Conservation (phyloP, 2,113 vertebrate species). For the Cyanoderma ruficeps region DNA sequence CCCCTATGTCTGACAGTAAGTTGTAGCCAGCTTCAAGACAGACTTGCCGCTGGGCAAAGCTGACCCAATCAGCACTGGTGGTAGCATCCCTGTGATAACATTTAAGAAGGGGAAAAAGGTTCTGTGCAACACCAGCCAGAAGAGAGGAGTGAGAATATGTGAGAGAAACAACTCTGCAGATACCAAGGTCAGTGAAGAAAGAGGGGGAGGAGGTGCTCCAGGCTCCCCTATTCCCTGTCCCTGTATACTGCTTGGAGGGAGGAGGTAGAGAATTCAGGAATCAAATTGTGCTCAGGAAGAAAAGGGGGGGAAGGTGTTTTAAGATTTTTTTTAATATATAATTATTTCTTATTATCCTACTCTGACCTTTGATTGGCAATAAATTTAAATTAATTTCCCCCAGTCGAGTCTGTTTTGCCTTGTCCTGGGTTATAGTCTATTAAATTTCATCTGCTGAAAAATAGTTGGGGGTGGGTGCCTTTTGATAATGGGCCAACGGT, state of each 20-base stretch:
- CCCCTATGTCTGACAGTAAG: not conserved
- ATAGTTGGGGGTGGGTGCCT: no score
- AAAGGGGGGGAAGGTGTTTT: not conserved
- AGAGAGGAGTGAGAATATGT: not conserved
- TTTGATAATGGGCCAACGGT: no score
- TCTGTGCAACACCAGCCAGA: not conserved
- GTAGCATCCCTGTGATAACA: not conserved
- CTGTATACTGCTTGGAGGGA: not conserved
- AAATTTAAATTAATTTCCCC: not conserved
- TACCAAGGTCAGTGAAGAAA: not conserved
- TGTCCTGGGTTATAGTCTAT: no score
- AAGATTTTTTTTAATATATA: not conserved
- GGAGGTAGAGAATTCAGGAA: not conserved
- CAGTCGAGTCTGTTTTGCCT: not conserved
- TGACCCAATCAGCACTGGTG: not conserved
- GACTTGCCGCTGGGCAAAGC: not conserved
- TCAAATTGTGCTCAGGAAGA: not conserved
- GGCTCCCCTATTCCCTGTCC: not conserved
- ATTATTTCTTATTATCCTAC: not conserved
- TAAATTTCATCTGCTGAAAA: no score
- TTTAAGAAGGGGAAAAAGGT: not conserved
- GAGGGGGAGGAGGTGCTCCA: not conserved
- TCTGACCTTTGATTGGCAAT: not conserved
- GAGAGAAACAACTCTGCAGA: not conserved
- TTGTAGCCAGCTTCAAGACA: not conserved